Base-by-base conservation (phyloP, 2,888 invertebrate species). In the Cantharis rufa region DNA sequence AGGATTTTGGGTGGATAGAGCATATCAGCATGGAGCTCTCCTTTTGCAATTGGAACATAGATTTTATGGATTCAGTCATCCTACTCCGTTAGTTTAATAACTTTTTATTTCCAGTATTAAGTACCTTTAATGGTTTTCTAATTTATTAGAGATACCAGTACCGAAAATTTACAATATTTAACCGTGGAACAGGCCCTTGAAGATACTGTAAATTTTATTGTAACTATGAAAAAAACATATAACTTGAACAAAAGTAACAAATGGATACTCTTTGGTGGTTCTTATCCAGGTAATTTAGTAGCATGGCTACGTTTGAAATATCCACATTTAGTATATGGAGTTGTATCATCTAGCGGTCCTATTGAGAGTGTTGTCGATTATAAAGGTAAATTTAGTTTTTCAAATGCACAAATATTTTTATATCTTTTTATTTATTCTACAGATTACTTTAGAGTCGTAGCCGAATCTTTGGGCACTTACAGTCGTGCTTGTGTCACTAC, bases 1-100 rank as follows among this genome's bases (percentile, higher is more conserved):
- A 85, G 98, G 97, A 1, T 91, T 94, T 72, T 98, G 97, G 96
- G 92, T 96, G 69, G 92, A 93, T 74, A 95, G 94, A 88, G 97
- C 96, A 0, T 90, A 93, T 83, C 89, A 92, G 82, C 94, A 94
- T 85, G 92, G 93, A 62, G 98, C 98, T 0, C 88, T 96, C 62
- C 94, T 96, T 82, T 94, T 98, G 78, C 93, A 94, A 86, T 86
- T 98, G 78, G 98, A 98, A 88, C 98, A 98, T 88, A 91, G 98
- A 76, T 98, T 91, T 89, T 98, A 98, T 90, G 98, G 98, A 74
- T 91, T 95, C 86, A 98, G 97, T 86, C 95, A 93, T 84, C 98
- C 98, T 2, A 96, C 95, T 4, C 84, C 86, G 96, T 96, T 90
- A 90, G 90, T 21, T 3, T 3, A 21, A 21, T 4, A 21, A 21